Evolutionary conservation across 1,140 invertebrate species (phyloP), one percentile per base, ranked within the genome.

Genomic region (Palaemon carinicauda): DNA sequence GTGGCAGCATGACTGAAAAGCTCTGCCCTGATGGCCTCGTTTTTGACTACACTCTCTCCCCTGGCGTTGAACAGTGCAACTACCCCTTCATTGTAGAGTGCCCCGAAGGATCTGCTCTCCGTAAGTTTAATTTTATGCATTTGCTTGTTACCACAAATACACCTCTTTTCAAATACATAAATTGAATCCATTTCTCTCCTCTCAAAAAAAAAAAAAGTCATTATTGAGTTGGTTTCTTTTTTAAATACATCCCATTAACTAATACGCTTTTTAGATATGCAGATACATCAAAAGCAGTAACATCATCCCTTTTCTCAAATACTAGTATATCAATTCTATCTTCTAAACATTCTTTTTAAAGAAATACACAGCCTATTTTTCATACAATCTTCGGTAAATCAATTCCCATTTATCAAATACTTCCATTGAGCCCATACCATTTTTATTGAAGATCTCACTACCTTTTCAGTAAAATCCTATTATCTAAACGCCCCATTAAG

Each of bases 11-110:
- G 12, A 95, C 95, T 90, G 93, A 95, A 88, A 94, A 93, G 88
- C 91, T 96, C 7, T 97, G 96, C 91, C 95, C 95, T 3, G 96
- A 96, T 89, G 96, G 96, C 1, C 92, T 96, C 24, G 94, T 96
- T 5, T 97, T 97, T 91, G 94, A 95, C 89, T 95, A 95, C 89
- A 94, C 94, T 54, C 88, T 69, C 80, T 95, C 95, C 90, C 94
- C 95, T 2, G 95, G 94, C 90, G 95, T 95, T 87, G 95, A 95
- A 89, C 92, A 94, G 21, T 97, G 96, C 90, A 96, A 96, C 89
- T 94, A 95, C 84, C 95, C 95, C 1, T 94, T 94, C 31, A 95
- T 96, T 90, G 95, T 96, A 0, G 95, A 96, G 41, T 97, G 96
- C 89, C 94, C 94, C 17, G 94, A 95, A 81, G 93, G 96, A 86